Evolutionary conservation across 2,888 invertebrate genomes (phyloP).

Genomic region (Scaptomyza polygonia): DNA sequence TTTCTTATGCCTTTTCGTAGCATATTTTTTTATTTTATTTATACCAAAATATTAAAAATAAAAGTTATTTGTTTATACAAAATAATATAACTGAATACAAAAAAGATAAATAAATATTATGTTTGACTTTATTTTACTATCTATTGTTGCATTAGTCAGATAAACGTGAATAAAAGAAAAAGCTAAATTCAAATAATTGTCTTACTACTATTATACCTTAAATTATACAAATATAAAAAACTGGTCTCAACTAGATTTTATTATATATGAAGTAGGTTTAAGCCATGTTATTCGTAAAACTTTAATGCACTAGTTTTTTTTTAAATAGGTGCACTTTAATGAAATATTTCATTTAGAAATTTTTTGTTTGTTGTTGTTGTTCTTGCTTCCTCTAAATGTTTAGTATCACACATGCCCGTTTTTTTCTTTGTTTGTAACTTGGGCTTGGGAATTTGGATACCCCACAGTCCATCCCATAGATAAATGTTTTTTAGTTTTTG

Average conservation of each 20-base stretch:
- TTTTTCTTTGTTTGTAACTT: conserved; percentile 37
- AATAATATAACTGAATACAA: conserved; percentile 48
- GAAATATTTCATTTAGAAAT: conserved; percentile 15
- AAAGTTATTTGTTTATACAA: conserved; percentile 41
- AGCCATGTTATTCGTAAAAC: conserved; percentile 22
- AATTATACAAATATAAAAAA: conserved; percentile 51
- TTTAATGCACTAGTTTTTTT: not conserved
- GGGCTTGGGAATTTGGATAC: conserved; percentile 9
- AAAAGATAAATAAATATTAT: conserved; percentile 30
- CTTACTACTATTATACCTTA: conserved; percentile 52
- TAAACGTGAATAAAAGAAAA: conserved; percentile 17
- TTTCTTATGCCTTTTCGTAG: conserved; percentile 28
- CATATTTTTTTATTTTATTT: conserved; percentile 7
- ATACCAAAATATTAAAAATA: not conserved
- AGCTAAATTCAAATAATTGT: conserved; percentile 34
- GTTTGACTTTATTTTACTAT: conserved; percentile 53
- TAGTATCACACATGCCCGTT: conserved; percentile 77
- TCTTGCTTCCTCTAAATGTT: conserved; percentile 68
- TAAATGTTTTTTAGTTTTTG: conserved; percentile 43
- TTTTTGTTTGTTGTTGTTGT: conserved; percentile 47
- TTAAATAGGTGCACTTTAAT: conserved; percentile 65
- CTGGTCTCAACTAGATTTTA: conserved; percentile 70
- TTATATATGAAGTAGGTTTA: conserved; percentile 35
- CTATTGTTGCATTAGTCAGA: conserved; percentile 30
- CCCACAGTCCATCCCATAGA: conserved; percentile 17